These are phyloP conservation scores for Dasypolia templi DNA, from an alignment of 2,888 invertebrate species.

Conservation along the genomic window DNA sequence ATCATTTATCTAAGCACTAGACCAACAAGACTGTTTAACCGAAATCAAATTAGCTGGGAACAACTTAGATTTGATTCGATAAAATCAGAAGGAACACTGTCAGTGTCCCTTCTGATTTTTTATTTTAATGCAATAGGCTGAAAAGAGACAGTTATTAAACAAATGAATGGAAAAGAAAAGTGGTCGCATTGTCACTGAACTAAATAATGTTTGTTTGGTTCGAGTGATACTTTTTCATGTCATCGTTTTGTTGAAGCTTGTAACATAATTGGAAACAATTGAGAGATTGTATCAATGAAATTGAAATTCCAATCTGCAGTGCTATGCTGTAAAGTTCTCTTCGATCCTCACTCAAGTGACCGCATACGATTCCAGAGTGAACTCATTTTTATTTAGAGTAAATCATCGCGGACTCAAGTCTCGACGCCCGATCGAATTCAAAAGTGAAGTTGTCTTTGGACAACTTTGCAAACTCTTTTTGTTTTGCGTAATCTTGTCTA, in stretches of 20 bases:
- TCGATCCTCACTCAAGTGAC: neutral
- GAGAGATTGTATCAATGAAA: neutral
- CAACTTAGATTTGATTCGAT: too few relatives aligned
- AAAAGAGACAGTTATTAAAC: neutral
- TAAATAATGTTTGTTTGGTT: conserved; percentile 12
- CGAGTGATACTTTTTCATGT: too few relatives aligned
- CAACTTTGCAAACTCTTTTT: neutral
- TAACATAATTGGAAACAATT: too few relatives aligned
- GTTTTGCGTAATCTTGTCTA: neutral
- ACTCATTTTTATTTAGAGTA: neutral
- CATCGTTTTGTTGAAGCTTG: too few relatives aligned
- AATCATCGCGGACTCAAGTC: neutral
- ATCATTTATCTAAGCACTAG: too few relatives aligned
- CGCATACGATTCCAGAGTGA: neutral
- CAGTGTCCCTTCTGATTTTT: conserved; percentile 22
- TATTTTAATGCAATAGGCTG: neutral
- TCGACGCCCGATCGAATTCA: neutral
- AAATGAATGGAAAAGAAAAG: conserved; percentile 10
- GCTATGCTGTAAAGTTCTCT: neutral
- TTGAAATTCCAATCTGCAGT: neutral
- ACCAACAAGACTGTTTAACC: too few relatives aligned
- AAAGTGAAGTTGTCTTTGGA: neutral
- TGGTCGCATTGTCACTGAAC: neutral
- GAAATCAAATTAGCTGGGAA: neutral
- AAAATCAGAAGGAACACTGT: too few relatives aligned